Percentiles rank a stretch among this genome's conserved stretches.
Evolutionary conservation across 2,113 vertebrate species (phyloP).

Genomic region (Calonectris borealis): DNA sequence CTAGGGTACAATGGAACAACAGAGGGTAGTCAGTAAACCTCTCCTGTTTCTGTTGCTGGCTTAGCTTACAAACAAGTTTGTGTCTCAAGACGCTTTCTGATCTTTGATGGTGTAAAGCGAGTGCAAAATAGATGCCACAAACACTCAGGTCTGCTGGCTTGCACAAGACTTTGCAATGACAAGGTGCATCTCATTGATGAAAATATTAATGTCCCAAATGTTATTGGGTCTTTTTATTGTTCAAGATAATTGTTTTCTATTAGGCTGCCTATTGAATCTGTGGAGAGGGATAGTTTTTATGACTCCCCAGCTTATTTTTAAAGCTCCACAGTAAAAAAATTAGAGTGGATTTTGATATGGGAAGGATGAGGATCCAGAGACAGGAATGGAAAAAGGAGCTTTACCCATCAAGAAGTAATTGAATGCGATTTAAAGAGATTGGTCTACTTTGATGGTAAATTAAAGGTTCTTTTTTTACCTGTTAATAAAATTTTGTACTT

Average conservation of each 20-base stretch:
- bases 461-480: neutral
- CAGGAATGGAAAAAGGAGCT: neutral
- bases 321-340: constrained; percentile 51
- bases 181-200: constrained; percentile 65
- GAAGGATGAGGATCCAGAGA: neutral
- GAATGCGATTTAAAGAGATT: constrained; percentile 21
- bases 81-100: neutral
- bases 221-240: constrained; percentile 72
- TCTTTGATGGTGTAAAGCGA: constrained; percentile 11
- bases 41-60: neutral
- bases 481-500: constrained; percentile 41
- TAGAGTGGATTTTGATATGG: constrained; percentile 47
- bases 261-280: constrained; percentile 73
- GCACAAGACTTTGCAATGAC: constrained; percentile 24
- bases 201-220: constrained; percentile 73
- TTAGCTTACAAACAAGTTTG: neutral
- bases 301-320: constrained; percentile 69
- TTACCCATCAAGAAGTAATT: constrained; percentile 20
- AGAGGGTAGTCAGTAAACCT: neutral
- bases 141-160: neutral
- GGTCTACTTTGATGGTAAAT: constrained; percentile 15
- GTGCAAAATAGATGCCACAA: neutral
- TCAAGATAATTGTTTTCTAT: constrained; percentile 76
- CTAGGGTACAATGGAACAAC: constrained; percentile 34
- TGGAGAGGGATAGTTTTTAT: constrained; percentile 69